Evolutionary conservation across 2,888 invertebrate genomes (phyloP), one percentile per base, ranked within the genome.

Genomic region (Lymantria dispar): DNA sequence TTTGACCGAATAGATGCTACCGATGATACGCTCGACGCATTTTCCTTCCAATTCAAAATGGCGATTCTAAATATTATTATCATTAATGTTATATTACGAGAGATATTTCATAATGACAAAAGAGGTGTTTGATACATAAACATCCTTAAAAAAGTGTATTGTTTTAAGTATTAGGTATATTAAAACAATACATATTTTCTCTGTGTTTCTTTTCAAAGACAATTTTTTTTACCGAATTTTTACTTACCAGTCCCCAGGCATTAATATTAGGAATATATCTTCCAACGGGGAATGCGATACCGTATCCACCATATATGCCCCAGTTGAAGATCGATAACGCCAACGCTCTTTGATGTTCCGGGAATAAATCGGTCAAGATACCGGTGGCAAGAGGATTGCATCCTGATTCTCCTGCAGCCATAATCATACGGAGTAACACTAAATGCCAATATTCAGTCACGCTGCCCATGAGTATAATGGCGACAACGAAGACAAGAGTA

Each of bases 251-350:
- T 58, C 94, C 94, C 93, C 94, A 96, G 53, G 95, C 93, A 70
- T 97, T 94, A 40, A 95, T 61, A 30, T 92, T 88, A 0, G 97
- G 96, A 11, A 97, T 92, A 69, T 97, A 97, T 64, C 97, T 94
- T 0, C 98, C 98, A 7, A 98, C 95, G 0, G 98, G 98, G 78
- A 98, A 98, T 0, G 98, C 97, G 60, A 98, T 95, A 43, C 98
- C 98, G 69, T 98, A 98, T 2, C 98, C 98, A 33, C 98, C 97
- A 75, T 98, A 98, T 64, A 98, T 98, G 10, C 98, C 98, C 98
- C 98, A 98, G 84, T 98, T 98, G 91, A 98, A 98, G 57, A 98
- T 94, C 0, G 98, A 97, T 92, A 98, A 95, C 11, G 98, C 98
- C 40, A 98, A 84, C 0, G 97, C 98, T 50, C 98, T 93, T 72